These are phyloP conservation scores for Lynx canadensis DNA, from an alignment of 2,113 vertebrate genomes.

Conservation along the genomic window DNA sequence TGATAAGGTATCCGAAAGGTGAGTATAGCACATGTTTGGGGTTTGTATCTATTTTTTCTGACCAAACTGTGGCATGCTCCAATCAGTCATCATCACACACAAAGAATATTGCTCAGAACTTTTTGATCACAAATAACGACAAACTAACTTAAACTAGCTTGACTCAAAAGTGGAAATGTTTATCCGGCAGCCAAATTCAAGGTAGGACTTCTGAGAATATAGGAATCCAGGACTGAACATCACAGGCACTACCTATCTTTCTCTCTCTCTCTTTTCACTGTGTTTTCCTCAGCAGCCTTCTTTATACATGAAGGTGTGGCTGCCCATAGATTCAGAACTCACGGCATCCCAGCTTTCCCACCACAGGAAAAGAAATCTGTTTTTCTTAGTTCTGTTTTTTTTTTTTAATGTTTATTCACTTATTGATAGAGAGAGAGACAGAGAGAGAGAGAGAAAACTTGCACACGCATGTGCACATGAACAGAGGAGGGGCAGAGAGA, in stretches of 20 bases:
- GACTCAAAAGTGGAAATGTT: neutral
- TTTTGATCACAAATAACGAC: neutral
- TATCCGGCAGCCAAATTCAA: neutral
- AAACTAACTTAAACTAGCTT: conserved; percentile 2
- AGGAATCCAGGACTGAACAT: neutral
- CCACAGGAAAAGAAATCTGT: neutral
- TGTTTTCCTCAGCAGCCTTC: neutral
- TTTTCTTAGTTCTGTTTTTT: neutral
- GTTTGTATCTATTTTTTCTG: neutral
- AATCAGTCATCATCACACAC: neutral
- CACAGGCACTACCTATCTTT: neutral
- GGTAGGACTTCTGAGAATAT: neutral
- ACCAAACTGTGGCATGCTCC: neutral
- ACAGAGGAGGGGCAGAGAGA: too few species aligned
- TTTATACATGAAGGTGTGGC: neutral
- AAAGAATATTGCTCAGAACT: neutral
- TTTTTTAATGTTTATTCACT: neutral
- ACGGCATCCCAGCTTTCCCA: neutral
- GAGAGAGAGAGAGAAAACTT: too few species aligned
- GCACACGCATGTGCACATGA: too few species aligned
- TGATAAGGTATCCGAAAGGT: neutral
- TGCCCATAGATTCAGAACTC: neutral
- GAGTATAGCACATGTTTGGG: neutral
- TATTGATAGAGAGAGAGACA: neutral
- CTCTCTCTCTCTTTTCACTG: neutral